Evolutionary conservation across 2,797 vertebrate species (phyloP).

Genomic region (Bovichtus variegatus): DNA sequence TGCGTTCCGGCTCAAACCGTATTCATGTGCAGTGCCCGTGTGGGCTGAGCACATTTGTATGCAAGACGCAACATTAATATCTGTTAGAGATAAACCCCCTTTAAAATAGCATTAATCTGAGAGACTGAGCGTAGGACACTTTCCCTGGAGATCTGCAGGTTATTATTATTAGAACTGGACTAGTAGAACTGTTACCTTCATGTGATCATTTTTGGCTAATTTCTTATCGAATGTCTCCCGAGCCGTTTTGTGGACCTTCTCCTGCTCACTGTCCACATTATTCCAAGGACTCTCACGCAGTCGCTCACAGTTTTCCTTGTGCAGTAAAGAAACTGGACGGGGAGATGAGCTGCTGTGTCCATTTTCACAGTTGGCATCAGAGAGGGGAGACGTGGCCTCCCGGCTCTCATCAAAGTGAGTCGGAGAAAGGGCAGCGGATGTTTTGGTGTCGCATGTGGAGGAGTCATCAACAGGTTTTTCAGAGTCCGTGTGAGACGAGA

Average conservation of each 20-base stretch:
- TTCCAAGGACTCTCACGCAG: neutral
- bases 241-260: neutral
- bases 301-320: neutral
- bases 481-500: neutral
- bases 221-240: conserved; percentile 4
- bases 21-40: too few relatives aligned
- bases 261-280: conserved; percentile 1
- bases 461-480: conserved; percentile 3
- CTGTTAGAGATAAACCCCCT: neutral
- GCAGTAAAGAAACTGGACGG: neutral
- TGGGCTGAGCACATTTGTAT: too few relatives aligned
- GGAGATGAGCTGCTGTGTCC: conserved; percentile 6
- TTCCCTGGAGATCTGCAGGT: neutral
- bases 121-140: neutral
- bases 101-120: neutral
- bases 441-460: neutral
- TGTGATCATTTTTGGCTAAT: conserved; percentile 26
- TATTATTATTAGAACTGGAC: neutral
- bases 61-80: neutral
- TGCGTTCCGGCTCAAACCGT: too few relatives aligned
- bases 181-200: conserved; percentile 55
- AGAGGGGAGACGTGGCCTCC: neutral
- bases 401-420: neutral
- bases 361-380: neutral
- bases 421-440: neutral